Conservation (phyloP, 2,113 vertebrate species). For the Oplegnathus fasciatus region DNA sequence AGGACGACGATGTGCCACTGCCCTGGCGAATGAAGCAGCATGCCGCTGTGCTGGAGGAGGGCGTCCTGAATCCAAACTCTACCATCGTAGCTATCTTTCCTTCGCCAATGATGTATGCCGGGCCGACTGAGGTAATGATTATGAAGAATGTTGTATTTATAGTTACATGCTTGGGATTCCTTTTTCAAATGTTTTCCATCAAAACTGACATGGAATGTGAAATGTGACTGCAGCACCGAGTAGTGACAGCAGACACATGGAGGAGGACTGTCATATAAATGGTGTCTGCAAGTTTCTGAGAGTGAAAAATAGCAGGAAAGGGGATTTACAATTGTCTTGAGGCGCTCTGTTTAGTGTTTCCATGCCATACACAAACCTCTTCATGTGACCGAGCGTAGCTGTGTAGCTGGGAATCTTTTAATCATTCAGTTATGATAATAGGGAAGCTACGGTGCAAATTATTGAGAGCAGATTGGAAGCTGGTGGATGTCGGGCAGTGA, state of each 20-base stretch:
- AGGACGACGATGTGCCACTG: conserved; percentile 97
- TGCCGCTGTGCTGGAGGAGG: conserved; percentile 94
- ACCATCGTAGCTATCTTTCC: conserved; percentile 98
- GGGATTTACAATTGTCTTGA: conserved; percentile 37
- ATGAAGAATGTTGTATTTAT: conserved; percentile 1
- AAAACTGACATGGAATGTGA: conserved; percentile 34
- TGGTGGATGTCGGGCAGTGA: conserved; percentile 32
- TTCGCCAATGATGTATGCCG: conserved; percentile 99
- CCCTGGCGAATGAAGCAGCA: conserved; percentile 98
- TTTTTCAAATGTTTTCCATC: conserved; percentile 5
- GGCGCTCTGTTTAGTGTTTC: conserved; percentile 47
- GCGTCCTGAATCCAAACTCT: conserved; percentile 89
- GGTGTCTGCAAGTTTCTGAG: conserved; percentile 41
- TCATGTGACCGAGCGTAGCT: conserved; percentile 41
- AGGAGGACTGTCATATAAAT: conserved; percentile 20
- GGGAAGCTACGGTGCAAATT: conserved; percentile 44
- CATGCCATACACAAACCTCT: conserved; percentile 42
- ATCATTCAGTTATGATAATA: conserved; percentile 66
- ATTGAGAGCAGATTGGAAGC: conserved; percentile 67
- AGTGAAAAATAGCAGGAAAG: conserved; percentile 63
- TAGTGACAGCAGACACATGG: conserved; percentile 26
- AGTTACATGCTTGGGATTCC: conserved; percentile 27
- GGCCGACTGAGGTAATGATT: conserved; percentile 93
- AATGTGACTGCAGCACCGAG: not conserved
- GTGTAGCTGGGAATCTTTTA: conserved; percentile 57